Percentiles rank a stretch among this genome's conserved stretches.
Evolutionary conservation across 2,797 vertebrate genomes (phyloP).

Genomic region (Scolopax bukidnonensis): DNA sequence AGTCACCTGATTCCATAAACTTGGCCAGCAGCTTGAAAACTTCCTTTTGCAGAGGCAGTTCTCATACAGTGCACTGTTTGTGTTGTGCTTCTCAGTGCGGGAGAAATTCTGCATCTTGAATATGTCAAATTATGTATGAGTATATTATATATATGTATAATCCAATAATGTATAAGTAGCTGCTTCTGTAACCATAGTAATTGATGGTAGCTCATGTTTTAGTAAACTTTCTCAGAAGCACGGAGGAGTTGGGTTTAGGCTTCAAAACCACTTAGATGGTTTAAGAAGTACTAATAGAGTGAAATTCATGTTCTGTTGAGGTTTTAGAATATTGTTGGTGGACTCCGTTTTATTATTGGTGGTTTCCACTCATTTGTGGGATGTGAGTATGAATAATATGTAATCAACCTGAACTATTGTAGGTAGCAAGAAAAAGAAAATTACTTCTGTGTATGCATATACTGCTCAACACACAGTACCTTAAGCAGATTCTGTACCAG

Average conservation of each 20-base stretch:
- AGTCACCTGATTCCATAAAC: not conserved
- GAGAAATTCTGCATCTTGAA: not conserved
- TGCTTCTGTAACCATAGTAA: not conserved
- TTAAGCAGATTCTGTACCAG: not conserved
- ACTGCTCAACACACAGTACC: not conserved
- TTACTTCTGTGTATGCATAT: accelerated
- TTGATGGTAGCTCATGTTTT: not conserved
- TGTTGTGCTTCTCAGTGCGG: not conserved
- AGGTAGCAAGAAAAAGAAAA: not conserved
- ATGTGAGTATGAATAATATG: not conserved
- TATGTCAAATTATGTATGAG: not conserved
- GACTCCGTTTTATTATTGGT: not conserved
- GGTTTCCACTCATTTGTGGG: not conserved
- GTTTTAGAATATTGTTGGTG: not conserved
- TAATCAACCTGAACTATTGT: not conserved
- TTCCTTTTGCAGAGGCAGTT: not conserved
- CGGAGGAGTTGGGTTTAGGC: not conserved
- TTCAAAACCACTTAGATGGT: not conserved
- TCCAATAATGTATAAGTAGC: not conserved
- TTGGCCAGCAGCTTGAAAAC: not conserved
- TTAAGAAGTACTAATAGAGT: not conserved
- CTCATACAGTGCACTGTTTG: not conserved
- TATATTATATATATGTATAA: too few species aligned
- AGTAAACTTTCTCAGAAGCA: not conserved
- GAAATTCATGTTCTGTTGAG: not conserved